These are phyloP conservation scores for Holacanthus passer DNA, from an alignment of 2,113 vertebrate species.

Conservation along the genomic window DNA sequence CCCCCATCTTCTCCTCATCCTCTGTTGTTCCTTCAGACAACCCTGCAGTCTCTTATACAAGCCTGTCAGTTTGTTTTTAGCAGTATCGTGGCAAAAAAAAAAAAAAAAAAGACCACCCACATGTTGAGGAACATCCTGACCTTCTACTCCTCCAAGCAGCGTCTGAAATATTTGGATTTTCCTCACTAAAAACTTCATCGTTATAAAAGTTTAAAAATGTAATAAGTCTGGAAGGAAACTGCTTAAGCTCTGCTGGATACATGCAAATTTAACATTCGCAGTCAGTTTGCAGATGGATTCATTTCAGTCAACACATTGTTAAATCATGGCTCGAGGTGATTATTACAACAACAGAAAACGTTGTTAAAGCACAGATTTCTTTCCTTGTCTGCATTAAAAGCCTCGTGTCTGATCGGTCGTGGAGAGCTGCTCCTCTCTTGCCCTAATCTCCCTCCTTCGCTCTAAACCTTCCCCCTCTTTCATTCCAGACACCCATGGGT, in stretches of 20 bases:
- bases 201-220: background rate
- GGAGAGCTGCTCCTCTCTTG: conserved; percentile 5
- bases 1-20: background rate
- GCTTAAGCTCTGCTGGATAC: background rate
- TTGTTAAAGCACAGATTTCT: background rate
- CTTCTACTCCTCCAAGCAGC: background rate
- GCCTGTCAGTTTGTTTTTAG: conserved; percentile 31
- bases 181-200: background rate
- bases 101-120: background rate
- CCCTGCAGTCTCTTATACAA: conserved; percentile 10
- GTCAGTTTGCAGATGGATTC: background rate
- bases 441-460: conserved; percentile 15
- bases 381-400: background rate
- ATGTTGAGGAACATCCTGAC: conserved; percentile 36
- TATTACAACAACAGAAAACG: background rate
- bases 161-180: conserved; percentile 21
- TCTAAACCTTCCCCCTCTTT: conserved; percentile 8
- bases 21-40: background rate
- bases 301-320: background rate
- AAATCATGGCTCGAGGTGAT: background rate
- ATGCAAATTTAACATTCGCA: background rate
- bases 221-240: background rate
- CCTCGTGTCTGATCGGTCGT: background rate
- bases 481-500: conserved; percentile 59
- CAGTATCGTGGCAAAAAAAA: background rate